Evolutionary conservation across 2,113 vertebrate species (phyloP).

Genomic region (Rhineura floridana): DNA sequence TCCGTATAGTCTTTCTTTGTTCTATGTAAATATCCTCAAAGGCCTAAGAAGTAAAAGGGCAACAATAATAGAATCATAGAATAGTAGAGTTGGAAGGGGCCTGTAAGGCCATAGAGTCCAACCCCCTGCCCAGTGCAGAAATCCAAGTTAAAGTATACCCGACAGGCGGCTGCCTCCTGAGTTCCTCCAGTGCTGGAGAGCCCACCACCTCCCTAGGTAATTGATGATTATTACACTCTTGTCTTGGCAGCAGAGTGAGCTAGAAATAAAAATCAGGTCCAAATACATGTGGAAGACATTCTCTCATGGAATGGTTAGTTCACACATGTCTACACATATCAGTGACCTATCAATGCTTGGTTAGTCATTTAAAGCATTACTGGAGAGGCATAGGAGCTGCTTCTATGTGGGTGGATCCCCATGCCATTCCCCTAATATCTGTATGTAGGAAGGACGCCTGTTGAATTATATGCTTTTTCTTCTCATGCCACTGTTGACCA

Average conservation of each 20-base stretch:
- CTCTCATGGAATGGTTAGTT: neutral
- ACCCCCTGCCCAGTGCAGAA: too few species aligned
- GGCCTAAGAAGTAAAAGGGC: constrained; percentile 77
- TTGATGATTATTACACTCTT: fast-evolving
- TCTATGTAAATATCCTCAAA: constrained; percentile 99
- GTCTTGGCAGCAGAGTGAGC: fast-evolving
- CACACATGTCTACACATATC: neutral
- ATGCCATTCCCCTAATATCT: neutral
- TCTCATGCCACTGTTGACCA: neutral
- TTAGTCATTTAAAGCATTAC: neutral
- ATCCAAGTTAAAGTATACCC: too few species aligned
- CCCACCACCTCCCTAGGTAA: too few species aligned
- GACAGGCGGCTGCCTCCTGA: too few species aligned
- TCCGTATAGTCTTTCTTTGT: constrained; percentile 92
- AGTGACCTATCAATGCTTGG: neutral
- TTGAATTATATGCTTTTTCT: neutral
- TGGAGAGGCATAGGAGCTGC: neutral
- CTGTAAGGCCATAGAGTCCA: too few species aligned
- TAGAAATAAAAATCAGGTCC: neutral
- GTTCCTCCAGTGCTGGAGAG: too few species aligned
- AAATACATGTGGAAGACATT: neutral
- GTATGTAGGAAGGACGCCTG: neutral
- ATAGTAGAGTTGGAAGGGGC: too few species aligned
- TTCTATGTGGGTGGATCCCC: neutral
- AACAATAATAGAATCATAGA: too few species aligned